phyloP scores from a whole-genome alignment of 2,113 vertebrate genomes.

The Ophthalmolycus amberensis region DNA sequence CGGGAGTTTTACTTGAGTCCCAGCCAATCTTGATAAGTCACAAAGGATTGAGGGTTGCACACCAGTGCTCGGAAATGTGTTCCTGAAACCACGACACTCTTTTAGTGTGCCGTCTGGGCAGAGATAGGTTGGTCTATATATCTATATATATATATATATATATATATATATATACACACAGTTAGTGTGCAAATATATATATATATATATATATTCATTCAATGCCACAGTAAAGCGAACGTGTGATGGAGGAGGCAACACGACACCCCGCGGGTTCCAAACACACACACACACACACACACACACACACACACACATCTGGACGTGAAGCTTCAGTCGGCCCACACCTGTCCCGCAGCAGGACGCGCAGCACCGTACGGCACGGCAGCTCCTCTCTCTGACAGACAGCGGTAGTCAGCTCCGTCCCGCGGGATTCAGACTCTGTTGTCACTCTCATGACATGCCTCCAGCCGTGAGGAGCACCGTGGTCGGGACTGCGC shows the following conservation, averaged over 20 bases:
- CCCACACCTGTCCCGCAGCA: slow-evolving; percentile 45
- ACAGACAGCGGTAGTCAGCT: slow-evolving; percentile 1
- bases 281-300: background rate
- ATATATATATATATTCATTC: too few species aligned
- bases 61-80: slow-evolving; percentile 35
- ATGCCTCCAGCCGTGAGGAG: slow-evolving; percentile 19
- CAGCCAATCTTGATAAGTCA: slow-evolving; percentile 75
- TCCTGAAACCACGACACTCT: background rate
- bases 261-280: slow-evolving; percentile 40
- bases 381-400: slow-evolving; percentile 1
- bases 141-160: too few species aligned
- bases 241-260: slow-evolving; percentile 57
- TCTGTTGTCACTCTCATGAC: slow-evolving; percentile 1
- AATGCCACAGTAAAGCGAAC: background rate
- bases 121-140: background rate
- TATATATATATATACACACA: too few species aligned
- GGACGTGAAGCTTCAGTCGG: slow-evolving; percentile 31
- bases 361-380: slow-evolving; percentile 12
- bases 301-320: too few species aligned
- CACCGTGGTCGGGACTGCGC: slow-evolving; percentile 11
- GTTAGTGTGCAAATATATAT: too few species aligned
- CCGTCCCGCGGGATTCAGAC: slow-evolving; percentile 11
- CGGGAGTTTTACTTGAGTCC: slow-evolving; percentile 54
- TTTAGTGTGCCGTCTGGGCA: background rate
- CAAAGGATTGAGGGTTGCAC: slow-evolving; percentile 52